A percentile compares a stretch with the other conserved stretches of the same genome.
Evolutionary conservation across 2,888 invertebrate genomes (phyloP).

Genomic region (Diploptera punctata): DNA sequence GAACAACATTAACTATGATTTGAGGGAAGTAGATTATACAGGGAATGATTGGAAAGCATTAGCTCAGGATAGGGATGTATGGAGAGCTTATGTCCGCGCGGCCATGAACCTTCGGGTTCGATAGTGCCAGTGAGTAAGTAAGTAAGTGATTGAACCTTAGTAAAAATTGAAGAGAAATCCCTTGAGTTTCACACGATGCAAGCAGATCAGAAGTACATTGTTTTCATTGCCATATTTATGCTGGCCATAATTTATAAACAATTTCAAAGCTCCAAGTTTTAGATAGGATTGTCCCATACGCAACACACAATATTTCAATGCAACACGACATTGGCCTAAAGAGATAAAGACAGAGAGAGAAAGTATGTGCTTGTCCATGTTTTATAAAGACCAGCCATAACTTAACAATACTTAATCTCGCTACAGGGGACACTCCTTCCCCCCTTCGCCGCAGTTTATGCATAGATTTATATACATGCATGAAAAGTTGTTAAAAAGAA

Average conservation of each 20-base stretch:
- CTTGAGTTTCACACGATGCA: no score
- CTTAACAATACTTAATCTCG: constrained; percentile 19
- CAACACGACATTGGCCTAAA: background rate
- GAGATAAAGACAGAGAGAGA: background rate
- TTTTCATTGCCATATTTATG: background rate
- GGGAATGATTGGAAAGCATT: no score
- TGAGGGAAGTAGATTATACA: no score
- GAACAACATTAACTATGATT: no score
- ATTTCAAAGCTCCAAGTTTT: background rate
- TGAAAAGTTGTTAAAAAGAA: constrained; percentile 1
- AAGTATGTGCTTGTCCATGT: constrained; percentile 6
- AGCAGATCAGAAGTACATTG: background rate
- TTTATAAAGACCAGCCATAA: constrained; percentile 19
- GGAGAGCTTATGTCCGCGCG: no score
- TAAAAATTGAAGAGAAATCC: no score
- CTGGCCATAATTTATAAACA: background rate
- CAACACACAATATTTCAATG: background rate
- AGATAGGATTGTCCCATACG: background rate
- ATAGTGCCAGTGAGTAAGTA: no score
- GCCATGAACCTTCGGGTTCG: no score
- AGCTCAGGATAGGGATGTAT: no score
- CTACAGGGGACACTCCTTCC: constrained; percentile 2
- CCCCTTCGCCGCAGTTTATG: background rate
- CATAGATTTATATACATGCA: background rate
- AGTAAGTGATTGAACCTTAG: no score